phyloP scores from a whole-genome alignment of 2,797 vertebrate species.

The Artibeus lituratus region DNA sequence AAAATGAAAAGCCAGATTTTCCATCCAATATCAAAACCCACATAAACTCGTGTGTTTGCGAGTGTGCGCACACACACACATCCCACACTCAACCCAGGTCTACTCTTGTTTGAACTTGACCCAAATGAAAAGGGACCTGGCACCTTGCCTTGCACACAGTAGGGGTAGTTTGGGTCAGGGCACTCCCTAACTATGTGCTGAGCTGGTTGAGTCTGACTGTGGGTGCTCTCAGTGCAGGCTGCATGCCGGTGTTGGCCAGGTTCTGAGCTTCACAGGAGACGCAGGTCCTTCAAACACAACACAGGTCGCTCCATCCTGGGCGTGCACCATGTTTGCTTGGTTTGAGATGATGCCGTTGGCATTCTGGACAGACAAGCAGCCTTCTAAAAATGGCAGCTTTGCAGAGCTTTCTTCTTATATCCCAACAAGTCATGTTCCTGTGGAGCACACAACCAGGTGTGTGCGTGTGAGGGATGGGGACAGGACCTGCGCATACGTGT shows the following conservation, averaged over 20 bases:
- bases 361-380: background rate
- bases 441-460: background rate
- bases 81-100: background rate
- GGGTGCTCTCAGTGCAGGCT: background rate
- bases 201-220: background rate
- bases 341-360: constrained; percentile 1
- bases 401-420: constrained; percentile 3
- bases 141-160: background rate
- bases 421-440: background rate
- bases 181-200: background rate
- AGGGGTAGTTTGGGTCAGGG: background rate
- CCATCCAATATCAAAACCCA: background rate
- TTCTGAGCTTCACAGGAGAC: background rate
- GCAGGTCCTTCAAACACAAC: background rate
- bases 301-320: background rate
- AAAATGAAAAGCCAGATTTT: constrained; percentile 52
- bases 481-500: fast-evolving
- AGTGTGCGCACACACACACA: background rate
- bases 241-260: background rate
- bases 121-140: background rate
- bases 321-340: background rate
- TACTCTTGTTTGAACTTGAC: background rate
- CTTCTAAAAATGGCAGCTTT: constrained; percentile 6
- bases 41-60: background rate
- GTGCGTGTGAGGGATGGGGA: background rate